phyloP scores from a whole-genome alignment of 2,888 invertebrate genomes.

The Phania funesta region DNA sequence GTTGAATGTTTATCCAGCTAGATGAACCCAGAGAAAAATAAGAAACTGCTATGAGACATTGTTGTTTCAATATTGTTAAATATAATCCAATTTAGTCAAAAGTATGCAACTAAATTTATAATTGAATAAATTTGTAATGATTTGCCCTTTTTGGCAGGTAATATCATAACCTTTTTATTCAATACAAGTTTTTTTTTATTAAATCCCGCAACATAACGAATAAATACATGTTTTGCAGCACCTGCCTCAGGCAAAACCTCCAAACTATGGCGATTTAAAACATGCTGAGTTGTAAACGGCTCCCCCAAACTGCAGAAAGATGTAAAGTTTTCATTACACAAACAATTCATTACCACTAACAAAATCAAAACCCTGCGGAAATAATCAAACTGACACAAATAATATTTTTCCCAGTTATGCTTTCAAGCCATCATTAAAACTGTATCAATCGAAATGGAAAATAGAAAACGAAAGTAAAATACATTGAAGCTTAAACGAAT shows the following conservation, averaged over 20 bases:
- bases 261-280: background rate
- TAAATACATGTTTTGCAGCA: background rate
- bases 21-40: slow-evolving; percentile 1
- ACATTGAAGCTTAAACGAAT: background rate
- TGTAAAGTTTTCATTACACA: background rate
- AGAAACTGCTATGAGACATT: background rate
- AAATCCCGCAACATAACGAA: background rate
- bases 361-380: background rate
- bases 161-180: no score
- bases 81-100: background rate
- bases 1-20: slow-evolving; percentile 56
- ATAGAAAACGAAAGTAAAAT: slow-evolving; percentile 42
- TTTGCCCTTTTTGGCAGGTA: background rate
- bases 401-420: background rate
- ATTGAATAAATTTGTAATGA: background rate
- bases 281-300: slow-evolving; percentile 17
- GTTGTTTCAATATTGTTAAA: no score
- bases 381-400: background rate
- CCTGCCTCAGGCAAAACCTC: slow-evolving; percentile 3
- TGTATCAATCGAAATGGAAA: slow-evolving; percentile 10
- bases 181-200: no score
- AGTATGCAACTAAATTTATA: background rate
- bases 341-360: background rate
- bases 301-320: slow-evolving; percentile 6
- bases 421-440: background rate